Percentiles rank a stretch among this genome's conserved stretches.
Conservation (phyloP, 2,113 vertebrate genomes). For the Crotophaga sulcirostris region DNA sequence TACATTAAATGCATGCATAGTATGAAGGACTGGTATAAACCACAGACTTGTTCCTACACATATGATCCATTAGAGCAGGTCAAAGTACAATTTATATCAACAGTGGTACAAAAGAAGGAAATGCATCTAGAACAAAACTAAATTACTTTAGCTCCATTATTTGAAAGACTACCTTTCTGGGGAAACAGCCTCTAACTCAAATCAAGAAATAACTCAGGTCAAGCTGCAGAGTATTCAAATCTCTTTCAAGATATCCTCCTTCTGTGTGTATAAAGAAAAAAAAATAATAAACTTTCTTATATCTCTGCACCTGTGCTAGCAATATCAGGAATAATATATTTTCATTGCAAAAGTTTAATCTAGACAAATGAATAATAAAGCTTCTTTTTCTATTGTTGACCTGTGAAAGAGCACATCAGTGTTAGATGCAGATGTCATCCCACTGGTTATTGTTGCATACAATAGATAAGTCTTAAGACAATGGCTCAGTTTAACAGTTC, state of each 20-base stretch:
- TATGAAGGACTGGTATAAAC: background rate
- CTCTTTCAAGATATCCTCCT: background rate
- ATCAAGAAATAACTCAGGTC: background rate
- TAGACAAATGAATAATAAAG: background rate
- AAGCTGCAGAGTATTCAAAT: background rate
- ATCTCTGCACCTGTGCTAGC: background rate
- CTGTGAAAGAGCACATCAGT: background rate
- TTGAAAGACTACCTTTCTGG: background rate
- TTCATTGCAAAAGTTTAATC: background rate
- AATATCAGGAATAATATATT: background rate
- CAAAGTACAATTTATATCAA: background rate
- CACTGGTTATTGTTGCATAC: background rate
- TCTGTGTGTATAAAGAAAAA: background rate
- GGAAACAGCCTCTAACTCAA: background rate
- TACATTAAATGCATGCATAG: background rate
- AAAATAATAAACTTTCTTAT: background rate
- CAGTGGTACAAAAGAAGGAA: background rate
- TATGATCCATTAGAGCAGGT: background rate
- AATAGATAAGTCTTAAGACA: background rate
- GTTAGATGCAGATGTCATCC: background rate
- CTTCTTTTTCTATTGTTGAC: background rate
- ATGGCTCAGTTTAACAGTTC: background rate
- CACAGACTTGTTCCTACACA: background rate
- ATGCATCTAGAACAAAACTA: background rate
- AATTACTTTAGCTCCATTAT: background rate